Evolutionary conservation across 2,888 invertebrate species (phyloP).

Genomic region (Diadegma fenestrale): DNA sequence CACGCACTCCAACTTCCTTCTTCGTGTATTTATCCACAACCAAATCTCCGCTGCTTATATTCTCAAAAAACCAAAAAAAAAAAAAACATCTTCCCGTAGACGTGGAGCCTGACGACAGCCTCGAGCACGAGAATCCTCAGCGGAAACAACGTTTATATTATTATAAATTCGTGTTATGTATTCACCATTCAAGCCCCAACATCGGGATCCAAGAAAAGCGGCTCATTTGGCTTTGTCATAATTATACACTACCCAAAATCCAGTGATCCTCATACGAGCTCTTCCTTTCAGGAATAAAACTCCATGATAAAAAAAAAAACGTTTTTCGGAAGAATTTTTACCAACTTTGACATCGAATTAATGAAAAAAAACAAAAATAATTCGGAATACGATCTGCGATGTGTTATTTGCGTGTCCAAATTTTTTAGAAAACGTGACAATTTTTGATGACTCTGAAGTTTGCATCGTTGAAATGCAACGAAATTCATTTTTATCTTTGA

Average conservation of each 20-base stretch:
- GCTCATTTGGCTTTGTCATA: constrained; percentile 58
- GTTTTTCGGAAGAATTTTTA: background rate
- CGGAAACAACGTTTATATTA: constrained; percentile 62
- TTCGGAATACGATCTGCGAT: background rate
- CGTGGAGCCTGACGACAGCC: constrained; percentile 36
- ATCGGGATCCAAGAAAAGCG: constrained; percentile 52
- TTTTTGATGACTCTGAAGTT: no score
- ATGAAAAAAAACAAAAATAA: background rate
- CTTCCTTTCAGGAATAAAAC: constrained; percentile 19
- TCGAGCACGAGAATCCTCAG: constrained; percentile 45
- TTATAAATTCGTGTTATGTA: constrained; percentile 39
- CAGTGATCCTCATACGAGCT: constrained; percentile 1
- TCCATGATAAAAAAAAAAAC: constrained; percentile 19
- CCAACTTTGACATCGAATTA: background rate
- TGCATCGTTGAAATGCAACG: no score
- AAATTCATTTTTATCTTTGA: no score
- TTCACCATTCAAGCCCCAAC: constrained; percentile 7
- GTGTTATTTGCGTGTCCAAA: background rate
- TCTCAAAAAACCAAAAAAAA: constrained; percentile 8
- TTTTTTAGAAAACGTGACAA: constrained; percentile 16
- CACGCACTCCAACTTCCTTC: constrained; percentile 38
- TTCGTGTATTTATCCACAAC: constrained; percentile 52
- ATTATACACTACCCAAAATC: constrained; percentile 50
- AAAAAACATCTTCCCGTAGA: background rate
- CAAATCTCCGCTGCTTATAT: constrained; percentile 47